Percentiles rank a stretch among this genome's conserved stretches.
phyloP scores from a whole-genome alignment of 1,140 invertebrate genomes.

The Carposina sasakii region DNA sequence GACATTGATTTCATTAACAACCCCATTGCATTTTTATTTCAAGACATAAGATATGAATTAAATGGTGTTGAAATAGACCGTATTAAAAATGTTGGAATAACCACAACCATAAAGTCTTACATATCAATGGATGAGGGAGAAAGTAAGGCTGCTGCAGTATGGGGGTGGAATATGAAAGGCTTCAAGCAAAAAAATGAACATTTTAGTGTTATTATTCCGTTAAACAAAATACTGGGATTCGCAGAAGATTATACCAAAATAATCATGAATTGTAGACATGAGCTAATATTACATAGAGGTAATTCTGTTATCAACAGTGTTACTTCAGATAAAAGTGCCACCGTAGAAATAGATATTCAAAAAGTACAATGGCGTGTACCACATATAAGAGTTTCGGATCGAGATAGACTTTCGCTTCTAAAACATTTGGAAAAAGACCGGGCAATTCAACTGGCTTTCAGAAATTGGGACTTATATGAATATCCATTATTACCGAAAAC shows the following conservation, averaged over 20 bases:
- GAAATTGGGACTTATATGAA: conserved; percentile 48
- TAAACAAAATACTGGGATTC: conserved; percentile 55
- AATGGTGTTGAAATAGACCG: conserved; percentile 60
- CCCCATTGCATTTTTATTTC: conserved; percentile 51
- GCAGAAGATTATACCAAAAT: conserved; percentile 66
- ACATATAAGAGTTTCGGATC: conserved; percentile 27
- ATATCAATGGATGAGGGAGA: conserved; percentile 16
- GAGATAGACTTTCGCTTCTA: conserved; percentile 19
- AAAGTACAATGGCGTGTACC: conserved; percentile 24
- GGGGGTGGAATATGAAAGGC: conserved; percentile 17
- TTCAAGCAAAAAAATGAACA: conserved; percentile 14
- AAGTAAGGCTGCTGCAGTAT: conserved; percentile 13
- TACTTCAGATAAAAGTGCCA: background rate
- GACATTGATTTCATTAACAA: conserved; percentile 44
- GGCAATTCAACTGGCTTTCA: conserved; percentile 34
- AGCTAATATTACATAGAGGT: conserved; percentile 53
- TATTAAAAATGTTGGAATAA: conserved; percentile 49
- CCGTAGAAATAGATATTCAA: conserved; percentile 7
- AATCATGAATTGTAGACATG: conserved; percentile 59
- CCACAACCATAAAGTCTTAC: conserved; percentile 50
- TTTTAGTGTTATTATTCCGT: conserved; percentile 51
- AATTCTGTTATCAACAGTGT: conserved; percentile 30
- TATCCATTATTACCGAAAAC: conserved; percentile 38
- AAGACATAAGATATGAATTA: conserved; percentile 63
- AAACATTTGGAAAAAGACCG: conserved; percentile 26